Conservation (phyloP, 2,888 invertebrate genomes). For the Volucella bombylans region DNA sequence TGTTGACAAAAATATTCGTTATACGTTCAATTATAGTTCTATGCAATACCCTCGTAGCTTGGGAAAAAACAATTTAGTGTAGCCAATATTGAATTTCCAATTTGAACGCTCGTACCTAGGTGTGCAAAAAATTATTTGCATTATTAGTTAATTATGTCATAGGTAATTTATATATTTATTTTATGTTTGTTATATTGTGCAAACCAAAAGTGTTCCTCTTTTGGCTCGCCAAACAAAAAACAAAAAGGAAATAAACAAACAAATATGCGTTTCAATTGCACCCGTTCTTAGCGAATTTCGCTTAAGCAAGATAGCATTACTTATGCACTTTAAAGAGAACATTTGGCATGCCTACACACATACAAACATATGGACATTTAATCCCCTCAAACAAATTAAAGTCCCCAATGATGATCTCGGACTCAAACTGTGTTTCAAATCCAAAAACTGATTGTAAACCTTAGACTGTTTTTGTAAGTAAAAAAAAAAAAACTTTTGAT, state of each 20-base stretch:
- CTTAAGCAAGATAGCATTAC: no score
- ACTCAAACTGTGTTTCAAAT: slow-evolving; percentile 59
- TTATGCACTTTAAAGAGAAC: no score
- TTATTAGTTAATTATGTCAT: background rate
- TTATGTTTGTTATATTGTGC: slow-evolving; percentile 1
- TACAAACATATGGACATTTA: slow-evolving; percentile 20
- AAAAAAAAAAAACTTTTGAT: slow-evolving; percentile 16
- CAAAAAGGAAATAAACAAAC: background rate
- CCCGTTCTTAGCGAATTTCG: background rate
- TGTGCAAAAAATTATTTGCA: slow-evolving; percentile 8
- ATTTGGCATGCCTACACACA: slow-evolving; percentile 17
- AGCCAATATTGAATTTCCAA: slow-evolving; percentile 4
- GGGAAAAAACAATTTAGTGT: background rate
- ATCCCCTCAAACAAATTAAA: slow-evolving; percentile 15
- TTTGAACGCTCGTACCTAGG: slow-evolving; percentile 5
- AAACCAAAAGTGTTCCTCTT: slow-evolving; percentile 34
- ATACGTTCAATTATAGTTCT: no score
- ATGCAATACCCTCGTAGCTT: background rate
- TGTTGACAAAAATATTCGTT: background rate
- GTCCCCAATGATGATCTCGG: slow-evolving; percentile 23
- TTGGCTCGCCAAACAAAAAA: slow-evolving; percentile 9
- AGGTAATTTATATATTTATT: slow-evolving; percentile 12
- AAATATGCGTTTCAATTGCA: slow-evolving; percentile 9
- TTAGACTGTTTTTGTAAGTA: slow-evolving; percentile 69
- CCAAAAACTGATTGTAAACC: slow-evolving; percentile 67